Conservation (phyloP, 1,140 invertebrate species). For the Ceratina australensis region DNA sequence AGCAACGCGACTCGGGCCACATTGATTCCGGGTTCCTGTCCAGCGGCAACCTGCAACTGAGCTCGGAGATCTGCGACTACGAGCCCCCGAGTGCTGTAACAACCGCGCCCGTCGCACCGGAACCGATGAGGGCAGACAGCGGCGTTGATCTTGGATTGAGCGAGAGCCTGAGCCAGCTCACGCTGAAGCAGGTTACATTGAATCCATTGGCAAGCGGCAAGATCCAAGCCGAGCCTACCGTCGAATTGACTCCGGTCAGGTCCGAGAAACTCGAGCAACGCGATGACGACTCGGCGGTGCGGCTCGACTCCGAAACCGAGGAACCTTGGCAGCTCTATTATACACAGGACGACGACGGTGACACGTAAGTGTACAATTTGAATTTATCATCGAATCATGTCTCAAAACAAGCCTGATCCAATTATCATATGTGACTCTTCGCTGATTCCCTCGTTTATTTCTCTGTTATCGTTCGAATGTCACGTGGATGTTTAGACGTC, state of each 20-base stretch:
- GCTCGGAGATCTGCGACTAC: conserved; percentile 65
- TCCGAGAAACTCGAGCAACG: neutral
- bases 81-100: conserved; percentile 29
- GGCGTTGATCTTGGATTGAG: conserved; percentile 79
- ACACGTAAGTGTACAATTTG: conserved; percentile 82
- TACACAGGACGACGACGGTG: conserved; percentile 85
- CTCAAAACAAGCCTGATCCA: conserved; percentile 2
- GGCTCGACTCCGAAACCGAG: conserved; percentile 39
- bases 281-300: neutral
- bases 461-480: no score
- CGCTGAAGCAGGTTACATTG: conserved; percentile 71
- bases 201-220: conserved; percentile 56
- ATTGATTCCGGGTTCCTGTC: conserved; percentile 81
- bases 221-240: conserved; percentile 54
- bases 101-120: conserved; percentile 43
- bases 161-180: conserved; percentile 79
- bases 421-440: neutral
- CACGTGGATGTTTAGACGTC: neutral
- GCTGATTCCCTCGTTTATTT: neutral
- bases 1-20: conserved; percentile 51
- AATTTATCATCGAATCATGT: neutral
- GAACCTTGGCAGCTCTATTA: conserved; percentile 81
- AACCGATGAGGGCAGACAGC: conserved; percentile 78
- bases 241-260: conserved; percentile 52
- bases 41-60: conserved; percentile 77